These are phyloP conservation scores for Laticauda colubrina DNA, from an alignment of 2,113 vertebrate species.

Conservation along the genomic window DNA sequence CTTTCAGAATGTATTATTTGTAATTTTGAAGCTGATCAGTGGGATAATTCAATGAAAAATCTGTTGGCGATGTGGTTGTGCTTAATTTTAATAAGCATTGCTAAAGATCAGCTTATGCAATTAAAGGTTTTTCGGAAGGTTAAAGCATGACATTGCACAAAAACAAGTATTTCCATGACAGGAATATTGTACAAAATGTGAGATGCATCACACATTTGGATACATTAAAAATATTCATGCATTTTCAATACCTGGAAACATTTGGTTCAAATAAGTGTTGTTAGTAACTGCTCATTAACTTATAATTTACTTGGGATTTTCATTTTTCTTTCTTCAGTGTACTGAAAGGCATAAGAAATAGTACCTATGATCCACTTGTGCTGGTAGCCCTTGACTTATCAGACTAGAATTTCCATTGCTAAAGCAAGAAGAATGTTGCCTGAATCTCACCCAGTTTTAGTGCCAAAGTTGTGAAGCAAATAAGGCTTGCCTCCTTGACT, in stretches of 20 bases:
- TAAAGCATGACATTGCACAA: neutral
- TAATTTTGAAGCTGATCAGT: slow-evolving; percentile 27
- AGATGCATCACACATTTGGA: neutral
- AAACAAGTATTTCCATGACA: slow-evolving; percentile 25
- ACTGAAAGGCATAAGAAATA: slow-evolving; percentile 3
- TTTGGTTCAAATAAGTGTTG: neutral
- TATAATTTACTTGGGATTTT: neutral
- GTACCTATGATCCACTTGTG: neutral
- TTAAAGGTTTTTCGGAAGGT: neutral
- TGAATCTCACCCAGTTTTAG: neutral
- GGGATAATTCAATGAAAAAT: slow-evolving; percentile 47
- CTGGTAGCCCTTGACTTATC: neutral
- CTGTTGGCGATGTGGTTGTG: slow-evolving; percentile 20
- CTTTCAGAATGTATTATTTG: slow-evolving; percentile 15
- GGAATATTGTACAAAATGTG: slow-evolving; percentile 28
- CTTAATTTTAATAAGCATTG: neutral
- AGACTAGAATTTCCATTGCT: neutral
- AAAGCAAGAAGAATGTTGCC: neutral
- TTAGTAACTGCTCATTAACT: neutral
- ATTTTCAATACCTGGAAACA: neutral
- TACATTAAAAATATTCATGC: neutral
- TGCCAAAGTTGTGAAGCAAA: neutral
- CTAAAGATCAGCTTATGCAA: neutral
- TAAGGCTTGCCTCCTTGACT: neutral
- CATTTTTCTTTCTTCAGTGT: slow-evolving; percentile 18